Evolutionary conservation across 2,888 invertebrate genomes (phyloP), one percentile per base, ranked within the genome.

Genomic region (Pachliopta kotzebuea): DNA sequence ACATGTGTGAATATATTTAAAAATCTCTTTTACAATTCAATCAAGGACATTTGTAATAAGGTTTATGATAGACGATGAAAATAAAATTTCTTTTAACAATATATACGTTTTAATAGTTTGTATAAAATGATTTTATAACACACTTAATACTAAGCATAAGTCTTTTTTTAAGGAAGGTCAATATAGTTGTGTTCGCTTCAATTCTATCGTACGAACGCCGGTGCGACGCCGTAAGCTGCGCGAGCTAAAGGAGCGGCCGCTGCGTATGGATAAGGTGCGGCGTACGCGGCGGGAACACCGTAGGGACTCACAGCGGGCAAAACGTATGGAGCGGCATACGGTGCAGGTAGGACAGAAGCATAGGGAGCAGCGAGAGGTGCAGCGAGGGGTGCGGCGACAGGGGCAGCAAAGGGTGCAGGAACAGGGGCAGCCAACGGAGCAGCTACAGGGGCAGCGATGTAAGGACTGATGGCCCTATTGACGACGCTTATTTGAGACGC

Each of bases 401-500:
- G 75, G 2, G 76, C 76, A 20, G 81, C 83, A 9, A 74, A 74
- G 0, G 80, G 78, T 0, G 76, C 76, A 2, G 71, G 72, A 0
- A 70, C 29, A 8, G 75, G 73, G 0, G 77, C 80, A 23, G 81
- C 74, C 37, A 75, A 50, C 0, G 80, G 71, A 1, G 75, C 74
- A 9, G 76, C 75, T 7, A 72, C 70, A 4, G 83, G 79, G 0
- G 83, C 85, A 61, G 92, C 89, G 23, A 90, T 72, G n/a, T 84
- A 69, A 26, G 87, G 83, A 55, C 81, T 87, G 1, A 90, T 72
- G 45, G 87, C 86, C 72, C 84, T 88, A 67, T 84, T 93, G 68
- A 91, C 90, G 14, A 94, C 88, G 79, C 88, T 94, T 65, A 94
- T 83, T 79, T 94, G 93, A 3, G 93, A 92, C 2, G 94, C 93